Base-by-base conservation (phyloP, 2,113 vertebrate species). In the Urocynchramus pylzowi region DNA sequence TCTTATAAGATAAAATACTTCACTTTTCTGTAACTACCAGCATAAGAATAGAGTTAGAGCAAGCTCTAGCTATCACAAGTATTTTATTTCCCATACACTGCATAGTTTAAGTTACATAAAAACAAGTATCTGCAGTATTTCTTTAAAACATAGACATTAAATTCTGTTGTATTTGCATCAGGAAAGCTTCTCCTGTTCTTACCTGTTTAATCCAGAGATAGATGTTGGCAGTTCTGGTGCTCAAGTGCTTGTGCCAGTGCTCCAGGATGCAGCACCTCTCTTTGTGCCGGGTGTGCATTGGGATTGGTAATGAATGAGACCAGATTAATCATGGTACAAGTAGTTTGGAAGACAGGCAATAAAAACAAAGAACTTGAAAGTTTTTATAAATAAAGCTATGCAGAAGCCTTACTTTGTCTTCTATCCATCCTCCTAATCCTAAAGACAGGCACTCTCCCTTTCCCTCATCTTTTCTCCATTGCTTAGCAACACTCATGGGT, bases 401-500 rank as follows among this genome's bases (percentile, higher is more conserved):
- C 11, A 69, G 42, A 69, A 89, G 41, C 42, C 64, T 83, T 83
- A 92, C 75, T 95, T 83, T 54, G 68, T 89, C 76, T 93, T 23
- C 65, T 59, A 18, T 83, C 67, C 69, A 39, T 74, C 77, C 78
- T 87, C 56, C 56, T 57, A 84, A 84, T 95, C 60, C 73, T 83
- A 13, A 87, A 97, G 79, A 87, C 94, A 94, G 92, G 87, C 93
- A 57, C 68, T 52, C 77, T 96, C 75, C 44, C 41, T 69, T 44
- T 90, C 20, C 41, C 87, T 91, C 0, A 14, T 73, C 45, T 90
- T 79, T 85, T 93, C 89, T 95, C 61, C 80, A 98, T 97, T 96
- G 97, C 97, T 97, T 98, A 98, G 97, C 97, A 98, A 98, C 97
- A 95, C 83, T 97, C 85, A 80, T 92, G 95, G 93, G 90, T 95